These are phyloP conservation scores for Oryzias javanicus DNA, from an alignment of 2,113 vertebrate species.

Conservation along the genomic window DNA sequence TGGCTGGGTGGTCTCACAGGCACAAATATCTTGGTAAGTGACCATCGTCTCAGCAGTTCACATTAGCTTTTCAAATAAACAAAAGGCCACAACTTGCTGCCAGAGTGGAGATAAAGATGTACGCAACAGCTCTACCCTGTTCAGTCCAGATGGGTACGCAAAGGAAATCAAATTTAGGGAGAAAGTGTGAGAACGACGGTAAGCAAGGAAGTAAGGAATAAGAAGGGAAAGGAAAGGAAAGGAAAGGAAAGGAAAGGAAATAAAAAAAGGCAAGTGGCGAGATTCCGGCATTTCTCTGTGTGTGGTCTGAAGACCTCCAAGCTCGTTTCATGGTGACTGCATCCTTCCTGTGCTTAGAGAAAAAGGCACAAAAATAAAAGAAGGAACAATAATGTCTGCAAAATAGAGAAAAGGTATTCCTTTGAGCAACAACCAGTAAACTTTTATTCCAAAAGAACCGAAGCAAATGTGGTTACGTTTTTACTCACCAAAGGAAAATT, in stretches of 20 bases:
- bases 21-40: conserved; percentile 69
- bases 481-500: conserved; percentile 48
- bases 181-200: neutral
- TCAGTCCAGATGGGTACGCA: conserved; percentile 1
- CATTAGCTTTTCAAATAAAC: conserved; percentile 72
- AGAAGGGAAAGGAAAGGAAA: conserved; percentile 1
- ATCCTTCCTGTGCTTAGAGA: conserved; percentile 64
- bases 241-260: conserved; percentile 24
- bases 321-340: conserved; percentile 70
- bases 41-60: conserved; percentile 65
- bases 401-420: conserved; percentile 75
- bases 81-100: conserved; percentile 18
- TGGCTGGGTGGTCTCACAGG: conserved; percentile 73
- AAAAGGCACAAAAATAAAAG: conserved; percentile 40
- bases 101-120: conserved; percentile 14
- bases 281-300: conserved; percentile 61
- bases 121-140: conserved; percentile 8
- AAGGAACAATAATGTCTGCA: conserved; percentile 52
- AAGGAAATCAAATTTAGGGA: conserved; percentile 28
- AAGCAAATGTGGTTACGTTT: conserved; percentile 67
- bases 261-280: conserved; percentile 46
- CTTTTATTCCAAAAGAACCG: neutral
- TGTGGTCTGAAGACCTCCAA: conserved; percentile 80
- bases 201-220: conserved; percentile 3
- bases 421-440: conserved; percentile 57